Conservation (phyloP, 2,113 vertebrate species). For the Rana temporaria region DNA sequence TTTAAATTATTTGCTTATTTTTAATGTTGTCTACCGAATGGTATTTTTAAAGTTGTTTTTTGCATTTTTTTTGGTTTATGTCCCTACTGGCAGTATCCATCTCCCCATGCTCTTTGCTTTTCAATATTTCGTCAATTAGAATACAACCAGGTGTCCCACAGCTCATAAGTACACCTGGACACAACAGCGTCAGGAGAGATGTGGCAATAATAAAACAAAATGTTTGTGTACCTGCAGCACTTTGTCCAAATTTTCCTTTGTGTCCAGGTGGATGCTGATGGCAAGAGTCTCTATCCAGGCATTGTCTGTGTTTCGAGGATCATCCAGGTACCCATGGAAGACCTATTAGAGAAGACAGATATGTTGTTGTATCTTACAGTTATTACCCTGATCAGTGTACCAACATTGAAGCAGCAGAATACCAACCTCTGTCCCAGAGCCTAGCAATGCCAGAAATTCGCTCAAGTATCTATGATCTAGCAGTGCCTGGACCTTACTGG, state of each 20-base stretch:
- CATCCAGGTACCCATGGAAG: slow-evolving; percentile 76
- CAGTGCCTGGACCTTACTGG: slow-evolving; percentile 62
- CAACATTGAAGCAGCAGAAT: not conserved
- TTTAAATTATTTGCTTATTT: too few relatives aligned
- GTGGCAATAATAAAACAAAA: too few relatives aligned
- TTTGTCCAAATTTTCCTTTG: slow-evolving; percentile 37
- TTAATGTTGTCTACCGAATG: too few relatives aligned
- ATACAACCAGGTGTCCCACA: too few relatives aligned
- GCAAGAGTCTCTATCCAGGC: slow-evolving; percentile 77
- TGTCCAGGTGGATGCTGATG: slow-evolving; percentile 72
- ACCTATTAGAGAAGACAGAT: slow-evolving; percentile 63
- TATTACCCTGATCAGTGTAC: not conserved
- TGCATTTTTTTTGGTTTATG: too few relatives aligned
- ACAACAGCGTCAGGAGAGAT: too few relatives aligned
- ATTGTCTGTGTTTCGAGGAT: slow-evolving; percentile 78
- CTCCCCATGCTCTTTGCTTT: too few relatives aligned
- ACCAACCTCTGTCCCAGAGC: slow-evolving; percentile 65
- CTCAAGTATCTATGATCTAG: slow-evolving; percentile 66
- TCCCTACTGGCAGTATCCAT: too few relatives aligned
- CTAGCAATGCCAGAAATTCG: slow-evolving; percentile 62
- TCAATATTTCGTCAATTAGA: too few relatives aligned
- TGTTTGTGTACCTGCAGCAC: slow-evolving; percentile 43
- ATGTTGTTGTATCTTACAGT: too few relatives aligned
- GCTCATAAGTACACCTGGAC: too few relatives aligned
- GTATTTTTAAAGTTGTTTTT: too few relatives aligned